Base-by-base conservation (phyloP, 2,888 invertebrate species). In the Lamellibrachia columna region DNA sequence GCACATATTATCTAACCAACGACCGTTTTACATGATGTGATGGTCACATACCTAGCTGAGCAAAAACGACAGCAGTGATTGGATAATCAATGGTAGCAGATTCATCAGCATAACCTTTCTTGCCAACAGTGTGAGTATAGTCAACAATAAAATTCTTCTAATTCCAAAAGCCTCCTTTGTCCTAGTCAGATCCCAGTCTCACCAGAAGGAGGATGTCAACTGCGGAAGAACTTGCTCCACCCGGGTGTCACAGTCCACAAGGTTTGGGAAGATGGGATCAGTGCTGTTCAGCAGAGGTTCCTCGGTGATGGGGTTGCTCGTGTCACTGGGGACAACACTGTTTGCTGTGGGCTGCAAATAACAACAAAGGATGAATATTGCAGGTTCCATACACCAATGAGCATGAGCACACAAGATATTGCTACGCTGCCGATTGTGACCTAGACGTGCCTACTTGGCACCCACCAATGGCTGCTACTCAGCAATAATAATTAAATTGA, bases 121-220 rank as follows among this genome's bases (percentile, higher is more conserved):
- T 40, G 40, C 40, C 40, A 40, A 40, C 40, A 40, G 0, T 40
- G 40, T 0, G 40, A 40, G 40, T 40, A 40, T 40, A 40, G 40
- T 40, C 40, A 40, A 40, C 40, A 40, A 40, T 40, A 40, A 40
- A 40, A 40, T 40, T 40, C 40, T 40, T 40, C 60, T 3, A 55
- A 55, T 55, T 40, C 40, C 40, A 55, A 55, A 9, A 55, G 1
- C 55, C 60, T 60, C 3, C 11, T 11, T 40, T 9, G 8, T 11
- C 91, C 91, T 90, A 52, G 2, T 55, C 28, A 15, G 52, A 28
- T 90, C 52, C 53, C 53, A 7, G n/a, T 90, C 95, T 93, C 94
- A 96, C 96, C 96, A 96, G 53, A 95, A 93, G 28, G 96, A 95
- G 1, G 95, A 95, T 0, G 96, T 96, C 15, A 96, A 93, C 92